These are phyloP conservation scores for Balearica regulorum DNA, from an alignment of 2,797 vertebrate species.

Conservation along the genomic window DNA sequence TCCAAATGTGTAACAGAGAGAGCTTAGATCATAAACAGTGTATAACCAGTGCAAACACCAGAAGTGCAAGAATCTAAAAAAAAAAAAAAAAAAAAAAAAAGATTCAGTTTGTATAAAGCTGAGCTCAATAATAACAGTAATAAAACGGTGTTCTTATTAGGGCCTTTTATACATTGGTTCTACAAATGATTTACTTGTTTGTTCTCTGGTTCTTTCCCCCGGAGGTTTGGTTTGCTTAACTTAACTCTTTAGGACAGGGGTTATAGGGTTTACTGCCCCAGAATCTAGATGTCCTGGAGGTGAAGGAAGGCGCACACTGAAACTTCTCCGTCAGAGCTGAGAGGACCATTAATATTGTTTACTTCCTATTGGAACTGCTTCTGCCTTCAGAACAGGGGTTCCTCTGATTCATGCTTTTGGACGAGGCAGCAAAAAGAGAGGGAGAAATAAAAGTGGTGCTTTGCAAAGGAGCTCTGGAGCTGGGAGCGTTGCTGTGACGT, in stretches of 20 bases:
- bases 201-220: not conserved
- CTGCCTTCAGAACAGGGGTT: not conserved
- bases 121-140: not conserved
- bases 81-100: too few species aligned
- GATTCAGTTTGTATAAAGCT: not conserved
- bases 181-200: not conserved
- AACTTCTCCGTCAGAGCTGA: not conserved
- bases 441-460: not conserved
- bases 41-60: not conserved
- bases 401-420: not conserved
- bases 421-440: not conserved
- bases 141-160: not conserved
- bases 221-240: not conserved
- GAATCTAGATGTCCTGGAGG: not conserved
- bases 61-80: not conserved
- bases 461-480: not conserved
- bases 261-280: not conserved
- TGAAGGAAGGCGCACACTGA: not conserved
- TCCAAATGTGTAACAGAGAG: not conserved
- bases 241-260: not conserved
- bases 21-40: not conserved
- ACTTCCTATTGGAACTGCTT: not conserved
- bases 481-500: not conserved
- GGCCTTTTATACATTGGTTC: not conserved
- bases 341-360: not conserved